Evolutionary conservation across 2,797 vertebrate genomes (phyloP).

Genomic region (Petrocephalus sullivani): DNA sequence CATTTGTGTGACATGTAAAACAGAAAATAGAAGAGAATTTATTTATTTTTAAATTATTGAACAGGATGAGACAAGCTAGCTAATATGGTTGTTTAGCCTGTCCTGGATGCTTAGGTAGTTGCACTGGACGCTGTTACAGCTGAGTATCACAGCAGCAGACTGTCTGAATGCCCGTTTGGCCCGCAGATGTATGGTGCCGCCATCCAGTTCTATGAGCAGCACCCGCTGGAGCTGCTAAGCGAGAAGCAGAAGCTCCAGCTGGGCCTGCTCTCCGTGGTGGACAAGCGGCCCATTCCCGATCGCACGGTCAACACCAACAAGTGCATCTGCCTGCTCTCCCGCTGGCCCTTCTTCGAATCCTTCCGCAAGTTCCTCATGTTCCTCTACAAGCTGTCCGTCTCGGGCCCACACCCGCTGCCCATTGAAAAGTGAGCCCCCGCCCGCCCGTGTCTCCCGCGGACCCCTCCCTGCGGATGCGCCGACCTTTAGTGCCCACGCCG

Average conservation of each 20-base stretch:
- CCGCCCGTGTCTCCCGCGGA: neutral
- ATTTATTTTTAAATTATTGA: neutral
- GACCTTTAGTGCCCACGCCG: neutral
- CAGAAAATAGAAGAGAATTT: neutral
- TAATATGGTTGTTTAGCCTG: neutral
- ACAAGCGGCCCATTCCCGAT: conserved; percentile 80
- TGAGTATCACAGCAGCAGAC: neutral
- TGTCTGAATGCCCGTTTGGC: neutral
- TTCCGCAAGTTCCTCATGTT: conserved; percentile 97
- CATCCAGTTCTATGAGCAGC: conserved; percentile 94
- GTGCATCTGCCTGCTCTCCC: conserved; percentile 95
- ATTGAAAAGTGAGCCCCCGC: conserved; percentile 85
- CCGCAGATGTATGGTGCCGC: conserved; percentile 90
- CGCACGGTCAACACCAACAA: conserved; percentile 90
- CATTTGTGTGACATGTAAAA: neutral
- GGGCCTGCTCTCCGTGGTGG: conserved; percentile 83
- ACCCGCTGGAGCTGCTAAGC: conserved; percentile 73
- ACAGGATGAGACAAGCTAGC: neutral
- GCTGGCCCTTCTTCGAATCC: conserved; percentile 94
- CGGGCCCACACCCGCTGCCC: conserved; percentile 88
- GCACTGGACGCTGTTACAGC: neutral
- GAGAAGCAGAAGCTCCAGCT: conserved; percentile 91
- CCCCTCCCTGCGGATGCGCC: neutral
- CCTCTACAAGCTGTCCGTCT: conserved; percentile 93
- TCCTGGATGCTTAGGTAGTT: neutral